Evolutionary conservation across 2,113 vertebrate species (phyloP), one percentile per base, ranked within the genome.

Genomic region (Channa argus): DNA sequence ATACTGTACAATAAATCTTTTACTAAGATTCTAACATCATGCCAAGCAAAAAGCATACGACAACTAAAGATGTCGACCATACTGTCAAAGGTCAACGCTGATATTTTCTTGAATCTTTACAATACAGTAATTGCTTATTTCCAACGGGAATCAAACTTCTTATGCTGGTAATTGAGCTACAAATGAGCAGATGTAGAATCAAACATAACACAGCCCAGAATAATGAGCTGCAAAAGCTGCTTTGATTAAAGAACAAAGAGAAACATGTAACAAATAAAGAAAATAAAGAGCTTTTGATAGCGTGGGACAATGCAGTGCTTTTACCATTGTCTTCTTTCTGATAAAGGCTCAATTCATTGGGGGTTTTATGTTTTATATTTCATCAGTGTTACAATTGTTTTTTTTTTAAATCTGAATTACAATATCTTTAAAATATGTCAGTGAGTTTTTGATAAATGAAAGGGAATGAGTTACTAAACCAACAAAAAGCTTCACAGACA

Each of bases 181-280:
- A 65, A 65, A 64, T 33, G 63, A 73, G 56, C 36, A 85, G 38
- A 62, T 72, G 67, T 39, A 70, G 38, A 37, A 63, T 56, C 59
- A 5, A 43, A 9, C 15, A 41, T 2, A n/a, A 62, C 66, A 45
- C 38, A 63, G 55, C 11, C 51, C 38, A 15, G 3, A 34, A 55
- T 63, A 37, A 60, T 13, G 38, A 62, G 7, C 58, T 8, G 47
- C 52, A 56, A 61, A 76, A 37, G 44, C 51, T 36, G 44, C 55
- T 79, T 79, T 79, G 62, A 61, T 68, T 63, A 51, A 3, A 12
- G 15, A 68, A 64, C 63, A 76, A 86, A 72, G 9, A 72, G 9
- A 59, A 67, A 52, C 2, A 72, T 14, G 49, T 49, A 8, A 43
- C 8, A 66, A n/a, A 82, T 12, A 71, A 49, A 46, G 53, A 12